Conservation (phyloP, 2,113 vertebrate genomes). For the Progne subis region DNA sequence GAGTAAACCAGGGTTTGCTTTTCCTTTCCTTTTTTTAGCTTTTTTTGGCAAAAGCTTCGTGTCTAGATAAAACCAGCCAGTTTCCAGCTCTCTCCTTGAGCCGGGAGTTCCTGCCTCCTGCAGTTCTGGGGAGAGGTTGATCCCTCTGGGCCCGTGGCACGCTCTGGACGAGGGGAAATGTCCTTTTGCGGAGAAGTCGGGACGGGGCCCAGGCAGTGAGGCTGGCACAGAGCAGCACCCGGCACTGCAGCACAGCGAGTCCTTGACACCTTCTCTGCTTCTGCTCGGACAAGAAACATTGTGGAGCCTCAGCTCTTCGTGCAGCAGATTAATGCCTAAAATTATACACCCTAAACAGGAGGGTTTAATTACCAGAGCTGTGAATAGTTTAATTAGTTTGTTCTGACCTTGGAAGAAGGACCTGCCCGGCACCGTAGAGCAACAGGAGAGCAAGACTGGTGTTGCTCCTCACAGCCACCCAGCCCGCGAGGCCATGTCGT, state of each 20-base stretch:
- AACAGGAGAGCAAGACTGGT: conserved; percentile 32
- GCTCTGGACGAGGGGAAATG: neutral
- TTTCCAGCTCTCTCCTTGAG: neutral
- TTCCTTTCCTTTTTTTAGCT: neutral
- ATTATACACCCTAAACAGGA: conserved; percentile 49
- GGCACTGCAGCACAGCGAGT: neutral
- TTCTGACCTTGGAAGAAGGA: conserved; percentile 69
- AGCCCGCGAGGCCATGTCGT: conserved; percentile 83
- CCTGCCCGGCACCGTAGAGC: conserved; percentile 22
- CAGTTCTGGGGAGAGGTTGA: neutral
- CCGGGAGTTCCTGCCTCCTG: neutral
- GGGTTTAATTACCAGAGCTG: conserved; percentile 62
- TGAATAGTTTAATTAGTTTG: conserved; percentile 64
- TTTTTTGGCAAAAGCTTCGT: neutral
- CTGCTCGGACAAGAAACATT: conserved; percentile 32
- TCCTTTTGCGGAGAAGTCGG: neutral
- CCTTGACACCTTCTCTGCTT: conserved; percentile 30
- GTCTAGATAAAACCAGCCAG: conserved; percentile 2
- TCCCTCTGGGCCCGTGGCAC: neutral
- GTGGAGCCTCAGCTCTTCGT: conserved; percentile 41
- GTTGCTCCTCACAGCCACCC: neutral
- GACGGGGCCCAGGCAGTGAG: neutral
- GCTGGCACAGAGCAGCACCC: conserved; percentile 1
- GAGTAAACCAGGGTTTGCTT: neutral
- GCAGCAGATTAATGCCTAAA: conserved; percentile 57